Evolutionary conservation across 2,888 invertebrate genomes (phyloP), one percentile per base, ranked within the genome.

Genomic region (Platerodrilus igneus): DNA sequence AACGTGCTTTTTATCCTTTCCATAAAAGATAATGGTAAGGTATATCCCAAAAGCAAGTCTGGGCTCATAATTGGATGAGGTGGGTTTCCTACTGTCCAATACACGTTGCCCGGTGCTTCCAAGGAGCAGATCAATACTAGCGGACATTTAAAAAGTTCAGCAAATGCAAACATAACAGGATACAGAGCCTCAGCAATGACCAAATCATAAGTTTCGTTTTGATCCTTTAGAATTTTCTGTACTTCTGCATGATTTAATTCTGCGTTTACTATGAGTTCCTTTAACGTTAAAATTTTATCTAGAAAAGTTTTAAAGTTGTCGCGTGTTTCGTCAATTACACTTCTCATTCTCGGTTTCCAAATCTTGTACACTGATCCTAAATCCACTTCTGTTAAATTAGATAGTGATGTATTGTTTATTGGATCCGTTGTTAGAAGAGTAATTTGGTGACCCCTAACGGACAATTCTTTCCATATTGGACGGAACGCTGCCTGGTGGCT

Each of bases 151-250:
- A 77, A 78, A 48, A 73, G 72, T 23, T 76, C 69, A 11, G 74
- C 73, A 11, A 73, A 69, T 0, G 70, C 74, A 37, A 72, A 73
- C 21, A 73, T 53, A 0, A 72, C 35, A 0, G 76, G 74, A 3
- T 71, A 63, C 4, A 76, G 66, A n/a, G 71, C 69, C 58, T 79
- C 79, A 2, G 73, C 68, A 21, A 79, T 61, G 1, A 78, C 70
- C 18, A 77, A 54, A 57, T 79, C 79, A 48, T 78, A 79, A 37
- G 67, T 66, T 15, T 72, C 60, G 68, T 47, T 51, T 21, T 53
- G 37, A 42, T 61, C 52, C n/a, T 59, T 47, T 10, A 66, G 59
- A 8, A 66, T 32, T 22, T 56, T 46, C 45, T 60, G 55, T 3
- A 65, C 59, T 45, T 55, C 47, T 0, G 56, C 51, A 20, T 56